These are phyloP conservation scores for Sitta carolinensis DNA, from an alignment of 2,797 vertebrate genomes.

Conservation along the genomic window DNA sequence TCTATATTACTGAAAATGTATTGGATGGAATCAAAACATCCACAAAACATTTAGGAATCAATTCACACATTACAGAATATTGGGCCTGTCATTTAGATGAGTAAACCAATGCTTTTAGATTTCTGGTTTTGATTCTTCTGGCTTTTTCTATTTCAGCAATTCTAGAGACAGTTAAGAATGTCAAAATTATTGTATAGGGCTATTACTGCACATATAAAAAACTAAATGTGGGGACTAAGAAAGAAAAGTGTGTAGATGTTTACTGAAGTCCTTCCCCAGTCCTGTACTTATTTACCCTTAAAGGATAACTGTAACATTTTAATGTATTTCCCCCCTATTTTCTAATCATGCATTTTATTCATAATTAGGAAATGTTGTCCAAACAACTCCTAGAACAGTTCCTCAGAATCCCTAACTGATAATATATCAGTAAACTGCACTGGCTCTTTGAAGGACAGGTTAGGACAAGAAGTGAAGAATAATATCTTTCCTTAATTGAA, in stretches of 20 bases:
- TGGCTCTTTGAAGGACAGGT: not conserved
- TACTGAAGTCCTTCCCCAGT: not conserved
- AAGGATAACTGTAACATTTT: not conserved
- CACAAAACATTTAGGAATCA: not conserved
- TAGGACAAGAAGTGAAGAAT: not conserved
- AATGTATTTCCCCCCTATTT: not conserved
- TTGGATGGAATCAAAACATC: not conserved
- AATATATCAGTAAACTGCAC: not conserved
- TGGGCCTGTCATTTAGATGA: not conserved
- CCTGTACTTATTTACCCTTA: not conserved
- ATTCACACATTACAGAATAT: not conserved
- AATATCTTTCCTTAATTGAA: conserved; percentile 1
- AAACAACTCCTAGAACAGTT: not conserved
- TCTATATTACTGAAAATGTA: not conserved
- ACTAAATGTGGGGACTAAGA: not conserved
- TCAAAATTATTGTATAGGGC: not conserved
- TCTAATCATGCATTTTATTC: not conserved
- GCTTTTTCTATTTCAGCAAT: not conserved
- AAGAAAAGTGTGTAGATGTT: not conserved
- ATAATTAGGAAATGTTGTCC: not conserved
- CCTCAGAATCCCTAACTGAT: not conserved
- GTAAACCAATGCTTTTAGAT: not conserved
- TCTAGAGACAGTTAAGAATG: not conserved
- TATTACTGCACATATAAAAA: not conserved
- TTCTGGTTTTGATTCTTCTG: not conserved